phyloP scores from a whole-genome alignment of 2,888 invertebrate species.

The Icerya purchasi region DNA sequence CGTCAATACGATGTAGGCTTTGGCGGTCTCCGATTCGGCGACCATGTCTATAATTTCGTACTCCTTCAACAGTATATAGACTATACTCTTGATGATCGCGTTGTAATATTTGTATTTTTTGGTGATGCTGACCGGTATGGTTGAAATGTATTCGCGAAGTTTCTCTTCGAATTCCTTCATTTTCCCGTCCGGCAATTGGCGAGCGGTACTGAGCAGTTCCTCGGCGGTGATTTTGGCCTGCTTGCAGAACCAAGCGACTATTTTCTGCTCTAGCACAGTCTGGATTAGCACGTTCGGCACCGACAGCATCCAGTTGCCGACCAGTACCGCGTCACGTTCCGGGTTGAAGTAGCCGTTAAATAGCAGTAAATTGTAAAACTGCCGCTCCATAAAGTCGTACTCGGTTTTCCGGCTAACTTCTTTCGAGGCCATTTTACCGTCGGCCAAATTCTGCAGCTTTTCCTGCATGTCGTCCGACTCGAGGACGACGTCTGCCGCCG shows the following conservation, averaged over 20 bases:
- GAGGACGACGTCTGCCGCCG: neutral
- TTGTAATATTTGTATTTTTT: neutral
- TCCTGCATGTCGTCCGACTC: neutral
- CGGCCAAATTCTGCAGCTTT: neutral
- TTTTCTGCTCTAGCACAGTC: neutral
- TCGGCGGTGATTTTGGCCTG: neutral
- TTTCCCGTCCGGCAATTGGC: neutral
- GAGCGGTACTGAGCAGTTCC: neutral
- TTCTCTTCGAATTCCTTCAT: neutral
- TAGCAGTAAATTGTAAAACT: conserved; percentile 3
- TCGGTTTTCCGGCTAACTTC: neutral
- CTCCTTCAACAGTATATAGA: neutral
- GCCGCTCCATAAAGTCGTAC: neutral
- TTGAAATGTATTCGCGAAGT: neutral
- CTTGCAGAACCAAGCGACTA: neutral
- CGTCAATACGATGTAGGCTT: neutral
- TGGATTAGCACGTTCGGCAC: neutral
- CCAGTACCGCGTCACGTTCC: neutral
- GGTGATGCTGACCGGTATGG: neutral
- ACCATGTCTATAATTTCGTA: neutral
- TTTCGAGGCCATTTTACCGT: neutral
- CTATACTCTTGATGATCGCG: neutral
- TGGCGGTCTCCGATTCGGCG: neutral
- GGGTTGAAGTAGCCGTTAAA: neutral
- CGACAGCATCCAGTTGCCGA: neutral